A percentile compares a stretch with the other conserved stretches of the same genome.
phyloP scores from a whole-genome alignment of 2,797 vertebrate species.

The Clarias laeviceps region DNA sequence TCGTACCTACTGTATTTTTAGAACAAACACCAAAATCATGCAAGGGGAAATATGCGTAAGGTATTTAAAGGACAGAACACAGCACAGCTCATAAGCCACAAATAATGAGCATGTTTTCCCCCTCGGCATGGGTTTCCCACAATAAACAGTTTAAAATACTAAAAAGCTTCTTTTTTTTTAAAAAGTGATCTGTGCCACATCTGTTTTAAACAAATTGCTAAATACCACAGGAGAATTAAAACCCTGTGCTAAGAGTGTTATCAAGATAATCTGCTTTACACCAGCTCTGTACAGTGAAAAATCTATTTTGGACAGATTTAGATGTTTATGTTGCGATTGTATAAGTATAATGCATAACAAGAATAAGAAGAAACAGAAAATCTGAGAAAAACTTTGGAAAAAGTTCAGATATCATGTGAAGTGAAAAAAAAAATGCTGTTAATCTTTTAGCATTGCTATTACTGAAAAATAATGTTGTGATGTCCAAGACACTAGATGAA shows the following conservation, averaged over 20 bases:
- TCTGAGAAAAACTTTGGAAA: neutral
- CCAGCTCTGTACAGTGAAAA: neutral
- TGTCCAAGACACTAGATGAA: neutral
- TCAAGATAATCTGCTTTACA: neutral
- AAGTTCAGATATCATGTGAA: neutral
- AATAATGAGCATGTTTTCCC: neutral
- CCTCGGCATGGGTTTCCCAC: neutral
- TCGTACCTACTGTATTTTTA: neutral
- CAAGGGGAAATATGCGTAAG: neutral
- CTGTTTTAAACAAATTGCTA: slow-evolving; percentile 22
- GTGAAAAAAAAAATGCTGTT: neutral
- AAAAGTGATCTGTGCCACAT: neutral
- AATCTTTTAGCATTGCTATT: neutral
- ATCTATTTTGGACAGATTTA: neutral
- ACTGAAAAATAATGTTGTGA: neutral
- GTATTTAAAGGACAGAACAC: neutral
- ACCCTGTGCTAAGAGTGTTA: neutral
- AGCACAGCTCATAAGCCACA: neutral
- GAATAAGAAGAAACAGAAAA: neutral
- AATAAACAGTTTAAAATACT: neutral
- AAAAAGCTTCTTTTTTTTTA: neutral
- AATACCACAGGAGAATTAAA: slow-evolving; percentile 22
- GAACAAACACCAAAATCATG: neutral
- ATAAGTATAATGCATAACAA: neutral
- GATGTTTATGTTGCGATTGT: neutral